A percentile compares a stretch with the other conserved stretches of the same genome.
phyloP scores from a whole-genome alignment of 2,113 vertebrate genomes.

The Passer montanus region DNA sequence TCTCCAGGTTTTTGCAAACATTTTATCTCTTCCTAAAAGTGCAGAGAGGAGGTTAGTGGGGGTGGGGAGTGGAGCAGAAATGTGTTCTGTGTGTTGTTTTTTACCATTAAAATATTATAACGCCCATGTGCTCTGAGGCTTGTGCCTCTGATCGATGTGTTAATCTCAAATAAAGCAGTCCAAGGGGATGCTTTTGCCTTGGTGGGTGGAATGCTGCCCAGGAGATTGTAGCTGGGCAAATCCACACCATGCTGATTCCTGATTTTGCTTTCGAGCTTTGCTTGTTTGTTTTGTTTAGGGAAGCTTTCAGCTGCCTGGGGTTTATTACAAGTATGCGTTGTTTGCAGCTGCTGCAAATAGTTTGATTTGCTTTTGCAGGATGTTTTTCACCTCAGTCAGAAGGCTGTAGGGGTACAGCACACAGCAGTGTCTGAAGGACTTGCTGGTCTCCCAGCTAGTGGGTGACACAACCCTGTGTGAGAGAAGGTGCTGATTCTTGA shows the following conservation, averaged over 20 bases:
- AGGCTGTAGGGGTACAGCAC: not conserved
- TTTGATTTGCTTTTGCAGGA: not conserved
- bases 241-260: not conserved
- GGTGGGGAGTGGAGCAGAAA: not conserved
- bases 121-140: accelerated
- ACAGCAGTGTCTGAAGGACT: not conserved
- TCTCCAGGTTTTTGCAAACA: not conserved
- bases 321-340: not conserved
- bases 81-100: not conserved
- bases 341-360: not conserved
- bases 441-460: accelerated
- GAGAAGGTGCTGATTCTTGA: not conserved
- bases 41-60: not conserved
- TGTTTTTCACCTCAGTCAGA: not conserved
- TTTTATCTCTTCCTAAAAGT: not conserved
- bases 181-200: not conserved
- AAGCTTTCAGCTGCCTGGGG: not conserved
- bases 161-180: not conserved
- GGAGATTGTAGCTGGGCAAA: not conserved
- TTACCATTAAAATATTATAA: not conserved
- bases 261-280: not conserved
- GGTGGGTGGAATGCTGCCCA: not conserved
- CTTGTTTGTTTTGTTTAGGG: not conserved
- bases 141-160: not conserved
- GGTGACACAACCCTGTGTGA: not conserved